Base-by-base conservation (phyloP, 1,140 invertebrate species). In the Drosophila eugracilis region DNA sequence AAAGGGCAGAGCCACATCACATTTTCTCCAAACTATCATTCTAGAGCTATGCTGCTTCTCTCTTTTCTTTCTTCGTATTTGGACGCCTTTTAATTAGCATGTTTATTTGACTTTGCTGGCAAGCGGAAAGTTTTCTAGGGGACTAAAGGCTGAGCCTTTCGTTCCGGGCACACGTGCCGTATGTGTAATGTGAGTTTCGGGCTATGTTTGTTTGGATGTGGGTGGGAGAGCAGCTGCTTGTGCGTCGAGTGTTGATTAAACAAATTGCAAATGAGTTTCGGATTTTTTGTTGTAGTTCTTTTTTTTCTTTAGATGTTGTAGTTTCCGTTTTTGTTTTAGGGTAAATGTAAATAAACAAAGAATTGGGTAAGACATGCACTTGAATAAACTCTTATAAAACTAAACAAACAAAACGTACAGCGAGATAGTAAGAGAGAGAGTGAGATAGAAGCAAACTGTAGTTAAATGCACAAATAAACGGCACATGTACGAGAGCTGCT, bases 331-430 rank as follows among this genome's bases (percentile, higher is more conserved):
- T 53, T 54, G 47, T 77, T 69, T 34, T 50, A n/a, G 58, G 69
- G 53, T 52, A 78, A 73, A 80, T 75, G 60, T 69, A 88, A 86
- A 88, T 62, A 88, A 69, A 88, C 59, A 78, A 81, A 53, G 77
- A 80, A 59, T 63, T 86, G 77, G 73, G 58, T 81, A 85, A 86
- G 77, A 86, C 77, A 81, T 85, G 81, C 81, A 85, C 83, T 85
- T 85, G 83, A 78, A 88, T 78, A 88, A 88, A 88, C 83, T 88
- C 84, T 78, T 88, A 72, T 83, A 83, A 83, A 88, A 89, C 83
- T 88, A 88, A 88, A 76, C 77, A 83, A 88, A 88, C 9, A 32
- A 12, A 15, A 26, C 17, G 24, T n/a, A n/a, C n/a, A n/a, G 9
- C 26, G 1, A 36, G 26, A n/a, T n/a, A n/a, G n/a, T n/a, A n/a